Percentiles rank a stretch among this genome's conserved stretches.
Evolutionary conservation across 2,888 invertebrate species (phyloP).

Genomic region (Auanema freiburgensis): DNA sequence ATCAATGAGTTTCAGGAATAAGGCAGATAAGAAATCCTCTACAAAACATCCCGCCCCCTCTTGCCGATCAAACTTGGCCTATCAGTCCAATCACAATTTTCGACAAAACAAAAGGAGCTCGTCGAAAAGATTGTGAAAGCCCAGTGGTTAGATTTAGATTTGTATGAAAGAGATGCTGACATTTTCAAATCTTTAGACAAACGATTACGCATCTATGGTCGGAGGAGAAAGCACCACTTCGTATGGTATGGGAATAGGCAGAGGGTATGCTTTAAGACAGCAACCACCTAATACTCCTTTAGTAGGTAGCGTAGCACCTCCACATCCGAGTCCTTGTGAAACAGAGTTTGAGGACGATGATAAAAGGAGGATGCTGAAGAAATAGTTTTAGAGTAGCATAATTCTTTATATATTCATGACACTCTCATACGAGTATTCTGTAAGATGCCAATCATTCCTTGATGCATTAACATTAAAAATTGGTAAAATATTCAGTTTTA

Average conservation of each 20-base stretch:
- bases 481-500: too few relatives aligned
- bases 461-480: too few relatives aligned
- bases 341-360: slow-evolving; percentile 35
- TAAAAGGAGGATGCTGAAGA: slow-evolving; percentile 26
- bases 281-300: slow-evolving; percentile 30
- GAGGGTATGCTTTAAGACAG: slow-evolving; percentile 23
- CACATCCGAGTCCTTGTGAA: slow-evolving; percentile 31
- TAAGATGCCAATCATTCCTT: too few relatives aligned
- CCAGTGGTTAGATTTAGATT: slow-evolving; percentile 29
- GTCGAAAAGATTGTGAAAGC: slow-evolving; percentile 46
- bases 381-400: slow-evolving; percentile 3
- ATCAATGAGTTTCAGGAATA: slow-evolving; percentile 7
- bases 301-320: slow-evolving; percentile 25
- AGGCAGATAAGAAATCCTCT: slow-evolving; percentile 11
- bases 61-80: slow-evolving; percentile 48
- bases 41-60: slow-evolving; percentile 22
- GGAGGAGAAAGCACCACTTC: slow-evolving; percentile 25
- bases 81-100: slow-evolving; percentile 36
- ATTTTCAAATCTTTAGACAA: slow-evolving; percentile 35
- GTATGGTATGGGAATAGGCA: slow-evolving; percentile 11
- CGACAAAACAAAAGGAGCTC: slow-evolving; percentile 16
- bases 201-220: slow-evolving; percentile 60
- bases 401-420: too few relatives aligned
- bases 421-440: too few relatives aligned
- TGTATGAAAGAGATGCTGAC: too few relatives aligned